Base-by-base conservation (phyloP, 2,113 vertebrate species). In the Prionailurus viverrinus region DNA sequence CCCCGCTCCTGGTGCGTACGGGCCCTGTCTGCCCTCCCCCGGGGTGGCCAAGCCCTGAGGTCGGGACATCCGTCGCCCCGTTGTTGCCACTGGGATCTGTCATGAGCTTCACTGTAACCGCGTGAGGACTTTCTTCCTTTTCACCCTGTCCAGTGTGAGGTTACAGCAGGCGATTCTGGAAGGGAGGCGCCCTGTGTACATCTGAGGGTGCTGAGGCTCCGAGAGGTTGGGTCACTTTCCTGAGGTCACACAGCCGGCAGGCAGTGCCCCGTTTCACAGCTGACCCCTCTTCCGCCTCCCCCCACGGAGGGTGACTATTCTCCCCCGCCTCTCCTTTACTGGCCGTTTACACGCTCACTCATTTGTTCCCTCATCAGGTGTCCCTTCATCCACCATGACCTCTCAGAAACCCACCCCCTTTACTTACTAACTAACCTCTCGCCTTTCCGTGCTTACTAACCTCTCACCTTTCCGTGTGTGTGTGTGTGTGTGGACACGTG, bases 1-100 rank as follows among this genome's bases (percentile, higher is more conserved):
- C 98, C 0, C 94, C 85, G 0, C 48, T 99, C 0, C 0, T 98
- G 95, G 99, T 99, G 95, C 92, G 99, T 98, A 58, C 93, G 29
- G 55, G 4, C 74, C 58, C 82, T 7, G 39, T 55, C 93, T 45
- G 31, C 45, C 41, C 3, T 7, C 36, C 13, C n/a, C 80, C 31
- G 0, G 1, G 25, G 61, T 8, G 39, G 74, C 66, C 3, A 6
- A 8, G 12, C 6, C 1, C 25, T 6, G 55, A 65, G 74, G 68
- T 69, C 1, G 53, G 87, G 96, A 19, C 8, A 29, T 21, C 31
- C 0, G 0, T 36, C 51, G 41, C 15, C 69, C 63, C 0, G 0
- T 33, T 48, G 7, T 12, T 7, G 2, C 11, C 25, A 11, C 80
- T 18, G 83, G 79, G 53, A 33, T 7, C 11, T 65, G 51, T 63